A percentile compares a stretch with the other conserved stretches of the same genome.
phyloP scores from a whole-genome alignment of 1,140 invertebrate species.

The Drosophila nannoptera region DNA sequence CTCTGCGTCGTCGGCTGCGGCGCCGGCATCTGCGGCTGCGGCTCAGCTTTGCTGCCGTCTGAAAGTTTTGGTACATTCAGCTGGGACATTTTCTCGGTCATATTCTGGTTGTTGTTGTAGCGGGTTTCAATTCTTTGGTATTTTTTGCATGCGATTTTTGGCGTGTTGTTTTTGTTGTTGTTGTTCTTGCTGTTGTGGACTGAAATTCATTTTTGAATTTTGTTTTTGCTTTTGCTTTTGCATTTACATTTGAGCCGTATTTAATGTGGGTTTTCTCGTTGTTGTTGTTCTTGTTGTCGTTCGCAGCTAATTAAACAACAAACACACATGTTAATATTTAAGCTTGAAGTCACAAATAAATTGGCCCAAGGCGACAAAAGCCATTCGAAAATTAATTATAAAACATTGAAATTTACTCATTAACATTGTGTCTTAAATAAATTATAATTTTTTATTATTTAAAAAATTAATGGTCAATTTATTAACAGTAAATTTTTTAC shows the following conservation, averaged over 20 bases:
- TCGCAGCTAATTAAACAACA: constrained; percentile 54
- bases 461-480: too few relatives aligned
- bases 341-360: constrained; percentile 6
- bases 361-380: constrained; percentile 17
- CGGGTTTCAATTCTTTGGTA: constrained; percentile 40
- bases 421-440: neutral
- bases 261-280: constrained; percentile 21
- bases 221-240: constrained; percentile 17
- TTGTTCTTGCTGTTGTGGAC: constrained; percentile 15
- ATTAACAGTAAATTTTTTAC: too few relatives aligned
- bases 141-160: constrained; percentile 56
- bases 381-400: neutral
- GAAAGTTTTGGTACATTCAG: constrained; percentile 12
- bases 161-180: constrained; percentile 26
- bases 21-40: too few relatives aligned
- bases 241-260: constrained; percentile 25
- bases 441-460: neutral
- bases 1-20: constrained; percentile 30
- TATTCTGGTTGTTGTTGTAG: constrained; percentile 7
- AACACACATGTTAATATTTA: constrained; percentile 33
- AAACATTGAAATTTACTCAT: neutral
- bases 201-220: constrained; percentile 40
- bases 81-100: constrained; percentile 11
- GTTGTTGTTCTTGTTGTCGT: constrained; percentile 8
- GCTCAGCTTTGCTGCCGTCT: constrained; percentile 18